A percentile compares a stretch with the other conserved stretches of the same genome.
These are phyloP conservation scores for Ophioninae sp. DNA, from an alignment of 2,888 invertebrate genomes.

Conservation along the genomic window DNA sequence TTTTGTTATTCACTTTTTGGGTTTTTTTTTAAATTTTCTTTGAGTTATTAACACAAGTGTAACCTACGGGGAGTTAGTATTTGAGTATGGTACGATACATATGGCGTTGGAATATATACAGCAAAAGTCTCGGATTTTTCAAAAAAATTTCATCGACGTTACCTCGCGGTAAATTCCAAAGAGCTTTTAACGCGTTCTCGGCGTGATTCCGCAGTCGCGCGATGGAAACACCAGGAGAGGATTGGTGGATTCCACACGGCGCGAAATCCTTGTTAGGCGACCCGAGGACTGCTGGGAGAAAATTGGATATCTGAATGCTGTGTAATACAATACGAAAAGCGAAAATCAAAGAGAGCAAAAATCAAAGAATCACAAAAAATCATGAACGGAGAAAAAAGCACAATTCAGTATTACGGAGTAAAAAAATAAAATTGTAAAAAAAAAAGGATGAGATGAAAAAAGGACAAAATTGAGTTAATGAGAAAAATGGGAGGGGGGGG, in stretches of 20 bases:
- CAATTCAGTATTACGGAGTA: no score
- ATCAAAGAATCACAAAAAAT: no score
- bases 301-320: constrained; percentile 24
- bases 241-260: constrained; percentile 18
- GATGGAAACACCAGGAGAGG: constrained; percentile 3
- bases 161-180: constrained; percentile 51
- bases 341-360: no score
- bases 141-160: background rate
- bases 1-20: no score
- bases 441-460: background rate
- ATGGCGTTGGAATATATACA: background rate
- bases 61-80: no score
- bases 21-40: no score
- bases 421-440: background rate
- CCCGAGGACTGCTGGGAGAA: constrained; percentile 42
- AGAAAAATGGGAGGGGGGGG: background rate
- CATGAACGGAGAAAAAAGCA: background rate
- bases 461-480: background rate
- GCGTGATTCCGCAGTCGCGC: constrained; percentile 54
- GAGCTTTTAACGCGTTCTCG: constrained; percentile 59
- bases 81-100: no score
- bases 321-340: no score
- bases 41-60: no score
- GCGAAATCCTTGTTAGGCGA: constrained; percentile 49
- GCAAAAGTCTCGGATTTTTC: background rate